These are phyloP conservation scores for Microcebus jonahi DNA, from an alignment of 2,113 vertebrate species.

Conservation along the genomic window DNA sequence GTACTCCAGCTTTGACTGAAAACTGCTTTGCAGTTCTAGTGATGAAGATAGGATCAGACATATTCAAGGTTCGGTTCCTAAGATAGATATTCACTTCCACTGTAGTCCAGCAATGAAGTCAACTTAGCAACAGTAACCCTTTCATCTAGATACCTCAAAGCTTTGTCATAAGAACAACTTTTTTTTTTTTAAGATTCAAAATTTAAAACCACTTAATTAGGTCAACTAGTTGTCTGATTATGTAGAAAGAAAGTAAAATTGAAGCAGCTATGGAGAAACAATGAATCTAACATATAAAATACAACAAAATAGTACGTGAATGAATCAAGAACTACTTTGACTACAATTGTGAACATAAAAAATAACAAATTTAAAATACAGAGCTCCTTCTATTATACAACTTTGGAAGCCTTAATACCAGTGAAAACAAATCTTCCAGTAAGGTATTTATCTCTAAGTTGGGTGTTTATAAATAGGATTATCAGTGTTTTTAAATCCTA, in stretches of 20 bases:
- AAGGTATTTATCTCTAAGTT: background rate
- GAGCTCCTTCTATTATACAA: background rate
- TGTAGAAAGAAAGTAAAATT: background rate
- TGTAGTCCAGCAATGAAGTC: background rate
- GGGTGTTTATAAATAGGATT: background rate
- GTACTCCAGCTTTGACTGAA: background rate
- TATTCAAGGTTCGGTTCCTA: background rate
- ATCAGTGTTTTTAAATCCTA: background rate
- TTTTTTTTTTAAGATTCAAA: background rate
- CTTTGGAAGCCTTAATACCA: background rate
- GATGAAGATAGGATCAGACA: background rate
- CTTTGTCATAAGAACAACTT: background rate
- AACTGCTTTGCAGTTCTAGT: background rate
- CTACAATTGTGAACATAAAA: background rate
- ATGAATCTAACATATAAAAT: background rate
- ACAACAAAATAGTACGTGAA: background rate
- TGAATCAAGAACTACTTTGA: background rate
- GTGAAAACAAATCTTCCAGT: background rate
- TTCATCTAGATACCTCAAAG: background rate
- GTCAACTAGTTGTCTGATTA: background rate
- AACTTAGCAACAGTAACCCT: background rate
- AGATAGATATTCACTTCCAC: background rate
- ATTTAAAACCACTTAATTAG: background rate
- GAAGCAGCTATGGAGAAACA: background rate
- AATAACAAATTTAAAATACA: background rate